phyloP scores from a whole-genome alignment of 2,797 vertebrate genomes.

The Cryptoblepharus egeriae region DNA sequence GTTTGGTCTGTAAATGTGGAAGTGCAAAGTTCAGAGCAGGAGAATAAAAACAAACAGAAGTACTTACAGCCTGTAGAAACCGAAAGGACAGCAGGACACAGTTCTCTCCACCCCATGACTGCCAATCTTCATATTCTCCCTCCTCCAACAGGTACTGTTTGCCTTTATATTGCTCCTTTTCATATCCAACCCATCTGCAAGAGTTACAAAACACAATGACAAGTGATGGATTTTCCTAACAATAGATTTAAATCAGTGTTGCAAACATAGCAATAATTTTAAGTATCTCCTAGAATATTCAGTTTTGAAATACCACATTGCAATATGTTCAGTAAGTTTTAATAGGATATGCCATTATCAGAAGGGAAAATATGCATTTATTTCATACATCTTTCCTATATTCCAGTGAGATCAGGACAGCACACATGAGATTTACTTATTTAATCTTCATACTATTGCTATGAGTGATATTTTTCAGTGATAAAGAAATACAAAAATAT shows the following conservation, averaged over 20 bases:
- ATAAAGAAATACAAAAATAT: too few relatives aligned
- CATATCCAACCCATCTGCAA: conserved; percentile 87
- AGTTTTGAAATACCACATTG: background rate
- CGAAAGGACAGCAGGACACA: conserved; percentile 80
- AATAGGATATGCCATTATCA: background rate
- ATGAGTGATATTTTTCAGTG: too few relatives aligned
- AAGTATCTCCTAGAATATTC: background rate
- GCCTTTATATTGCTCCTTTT: conserved; percentile 83
- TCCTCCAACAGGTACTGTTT: conserved; percentile 86
- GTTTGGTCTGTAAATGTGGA: background rate
- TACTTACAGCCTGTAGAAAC: conserved; percentile 86
- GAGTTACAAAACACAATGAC: conserved; percentile 41
- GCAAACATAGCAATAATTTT: background rate
- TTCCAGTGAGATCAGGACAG: background rate
- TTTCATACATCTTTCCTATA: background rate
- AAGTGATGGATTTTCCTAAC: background rate
- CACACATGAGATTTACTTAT: background rate
- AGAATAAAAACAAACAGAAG: background rate
- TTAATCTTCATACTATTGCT: background rate
- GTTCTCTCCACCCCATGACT: conserved; percentile 67
- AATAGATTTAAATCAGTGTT: background rate
- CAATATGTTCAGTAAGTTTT: background rate
- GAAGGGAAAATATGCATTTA: background rate
- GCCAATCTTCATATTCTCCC: conserved; percentile 81
- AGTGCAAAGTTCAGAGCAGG: background rate